Evolutionary conservation across 2,113 vertebrate species (phyloP), one percentile per base, ranked within the genome.

Genomic region (Embiotoca jacksoni): DNA sequence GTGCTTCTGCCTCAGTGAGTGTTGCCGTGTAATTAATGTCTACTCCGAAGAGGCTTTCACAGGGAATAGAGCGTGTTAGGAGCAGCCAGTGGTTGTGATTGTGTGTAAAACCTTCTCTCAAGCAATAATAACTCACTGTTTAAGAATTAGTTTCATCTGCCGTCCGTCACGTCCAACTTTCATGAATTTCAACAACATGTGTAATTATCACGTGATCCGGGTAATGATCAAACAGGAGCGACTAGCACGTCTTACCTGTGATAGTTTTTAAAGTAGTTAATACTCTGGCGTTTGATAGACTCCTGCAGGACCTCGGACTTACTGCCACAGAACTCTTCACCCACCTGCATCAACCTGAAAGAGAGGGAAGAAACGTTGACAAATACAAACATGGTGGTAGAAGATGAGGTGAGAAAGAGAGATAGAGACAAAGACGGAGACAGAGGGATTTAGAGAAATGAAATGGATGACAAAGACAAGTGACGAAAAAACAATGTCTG

Each of bases 251-350:
- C 92, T 95, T 82, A 99, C 98, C 97, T 98, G 95, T 99, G 98
- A 88, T 99, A 99, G 77, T 98, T 98, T 85, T 98, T 99, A 84
- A 99, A 99, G 93, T 99, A 99, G 93, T 99, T 99, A 60, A 99
- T 93, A 13, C 98, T 99, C 92, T 99, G 98, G 68, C 95, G 97
- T 91, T 98, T 96, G 90, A 99, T 97, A 36, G 98, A 99, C 81
- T 99, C 98, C 91, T 99, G 98, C 86, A 99, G 94, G 81, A 98
- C 96, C 91, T 99, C 98, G 6, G 98, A 99, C 84, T 95, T 98
- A 84, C 98, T 99, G 88, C 97, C 95, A 79, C 98, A 99, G 92
- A 99, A 99, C 91, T 99, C 97, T 91, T 99, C 97, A 39, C 98
- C 98, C 86, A 99, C 98, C 87, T 99, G 97, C 97, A 99, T 98